phyloP scores from a whole-genome alignment of 2,113 vertebrate species.

The Emydocephalus ijimae region DNA sequence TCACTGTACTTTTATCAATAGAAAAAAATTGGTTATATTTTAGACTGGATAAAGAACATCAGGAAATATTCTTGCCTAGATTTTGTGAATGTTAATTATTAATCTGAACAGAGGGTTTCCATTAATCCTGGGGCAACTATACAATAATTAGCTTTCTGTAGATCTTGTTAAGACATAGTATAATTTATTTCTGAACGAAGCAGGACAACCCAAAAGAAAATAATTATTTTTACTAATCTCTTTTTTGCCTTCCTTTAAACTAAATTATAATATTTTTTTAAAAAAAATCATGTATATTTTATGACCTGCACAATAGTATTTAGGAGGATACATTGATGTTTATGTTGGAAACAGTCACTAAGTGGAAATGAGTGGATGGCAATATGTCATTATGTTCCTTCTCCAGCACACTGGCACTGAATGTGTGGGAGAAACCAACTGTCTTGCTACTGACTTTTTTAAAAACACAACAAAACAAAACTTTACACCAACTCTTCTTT shows the following conservation, averaged over 20 bases:
- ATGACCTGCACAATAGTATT: not conserved
- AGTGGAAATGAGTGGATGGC: constrained; percentile 6
- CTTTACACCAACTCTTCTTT: not conserved
- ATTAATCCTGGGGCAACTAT: not conserved
- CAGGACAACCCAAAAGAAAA: not conserved
- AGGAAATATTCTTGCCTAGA: not conserved
- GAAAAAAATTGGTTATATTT: not conserved
- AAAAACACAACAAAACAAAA: not conserved
- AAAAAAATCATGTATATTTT: not conserved
- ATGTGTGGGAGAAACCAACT: constrained; percentile 28
- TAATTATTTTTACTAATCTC: accelerated
- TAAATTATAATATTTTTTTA: not conserved
- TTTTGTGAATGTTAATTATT: not conserved
- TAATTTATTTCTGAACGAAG: not conserved
- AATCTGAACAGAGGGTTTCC: not conserved
- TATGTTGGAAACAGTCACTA: constrained; percentile 20
- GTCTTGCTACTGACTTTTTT: constrained; percentile 1
- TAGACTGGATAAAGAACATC: not conserved
- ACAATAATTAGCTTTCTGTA: not conserved
- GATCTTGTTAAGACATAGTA: not conserved
- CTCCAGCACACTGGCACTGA: constrained; percentile 1
- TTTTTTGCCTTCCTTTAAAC: not conserved
- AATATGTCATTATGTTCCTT: constrained; percentile 19
- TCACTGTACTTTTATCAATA: not conserved
- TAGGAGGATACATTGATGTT: not conserved